A percentile compares a stretch with the other conserved stretches of the same genome.
phyloP scores from a whole-genome alignment of 2,888 invertebrate genomes.

The Lordiphosa fenestrarum region DNA sequence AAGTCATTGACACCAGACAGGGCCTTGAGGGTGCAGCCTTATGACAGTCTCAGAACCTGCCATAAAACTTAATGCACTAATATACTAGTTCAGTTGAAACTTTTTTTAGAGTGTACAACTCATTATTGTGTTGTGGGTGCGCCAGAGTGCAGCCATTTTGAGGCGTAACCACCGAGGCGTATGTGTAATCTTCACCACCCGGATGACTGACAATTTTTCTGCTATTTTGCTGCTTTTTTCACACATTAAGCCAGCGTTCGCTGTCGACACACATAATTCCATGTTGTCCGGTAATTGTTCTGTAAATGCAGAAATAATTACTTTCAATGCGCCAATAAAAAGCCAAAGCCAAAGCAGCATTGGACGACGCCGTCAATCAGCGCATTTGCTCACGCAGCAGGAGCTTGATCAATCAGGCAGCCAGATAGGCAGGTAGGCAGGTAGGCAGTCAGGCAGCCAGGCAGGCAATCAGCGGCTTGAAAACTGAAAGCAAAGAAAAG shows the following conservation, averaged over 20 bases:
- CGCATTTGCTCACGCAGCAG: slow-evolving; percentile 67
- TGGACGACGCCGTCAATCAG: slow-evolving; percentile 51
- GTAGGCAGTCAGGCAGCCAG: background rate
- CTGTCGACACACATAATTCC: slow-evolving; percentile 65
- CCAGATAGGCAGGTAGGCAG: background rate
- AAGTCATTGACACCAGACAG: slow-evolving; percentile 40
- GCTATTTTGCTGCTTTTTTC: slow-evolving; percentile 37
- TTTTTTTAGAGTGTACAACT: no score
- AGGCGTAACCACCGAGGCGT: slow-evolving; percentile 42
- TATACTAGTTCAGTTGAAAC: no score
- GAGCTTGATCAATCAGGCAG: slow-evolving; percentile 64
- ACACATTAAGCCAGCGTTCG: slow-evolving; percentile 62
- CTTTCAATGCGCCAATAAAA: slow-evolving; percentile 71
- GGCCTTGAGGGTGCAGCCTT: slow-evolving; percentile 50
- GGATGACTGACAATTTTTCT: slow-evolving; percentile 47
- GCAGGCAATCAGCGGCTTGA: slow-evolving; percentile 36
- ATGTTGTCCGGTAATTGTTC: slow-evolving; percentile 73
- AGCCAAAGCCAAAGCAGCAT: slow-evolving; percentile 14
- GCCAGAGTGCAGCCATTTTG: slow-evolving; percentile 15
- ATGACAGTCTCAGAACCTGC: slow-evolving; percentile 20
- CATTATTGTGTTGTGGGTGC: no score
- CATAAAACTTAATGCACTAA: background rate
- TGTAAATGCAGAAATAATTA: slow-evolving; percentile 73
- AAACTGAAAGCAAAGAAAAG: slow-evolving; percentile 66
- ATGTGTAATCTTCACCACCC: slow-evolving; percentile 56